A percentile compares a stretch with the other conserved stretches of the same genome.
Conservation (phyloP, 2,113 vertebrate genomes). For the Gallinago jamesoni region DNA sequence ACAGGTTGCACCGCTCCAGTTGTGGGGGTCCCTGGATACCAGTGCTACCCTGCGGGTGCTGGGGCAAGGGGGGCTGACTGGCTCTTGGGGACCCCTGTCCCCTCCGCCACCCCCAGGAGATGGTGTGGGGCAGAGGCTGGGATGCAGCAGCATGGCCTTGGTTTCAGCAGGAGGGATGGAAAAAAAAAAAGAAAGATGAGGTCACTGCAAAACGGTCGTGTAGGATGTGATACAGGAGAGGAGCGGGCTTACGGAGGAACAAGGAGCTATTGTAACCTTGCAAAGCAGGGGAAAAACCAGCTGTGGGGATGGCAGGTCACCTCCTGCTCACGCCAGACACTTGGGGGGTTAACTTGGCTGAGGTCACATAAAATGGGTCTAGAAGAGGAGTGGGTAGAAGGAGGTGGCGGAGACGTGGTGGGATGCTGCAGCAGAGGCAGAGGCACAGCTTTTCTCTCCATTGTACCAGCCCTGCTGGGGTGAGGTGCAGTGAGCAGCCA, state of each 20-base stretch:
- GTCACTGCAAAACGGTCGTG: conserved; percentile 25
- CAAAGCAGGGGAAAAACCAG: conserved; percentile 31
- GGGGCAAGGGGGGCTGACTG: not conserved
- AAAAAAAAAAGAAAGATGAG: conserved; percentile 51
- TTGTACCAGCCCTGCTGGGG: not conserved
- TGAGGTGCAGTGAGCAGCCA: not conserved
- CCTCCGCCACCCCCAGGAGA: not conserved
- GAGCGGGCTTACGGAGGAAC: conserved; percentile 8
- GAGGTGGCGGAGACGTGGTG: not conserved
- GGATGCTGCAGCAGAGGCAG: not conserved
- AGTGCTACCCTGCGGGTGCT: not conserved
- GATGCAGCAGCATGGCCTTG: not conserved
- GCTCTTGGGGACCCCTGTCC: not conserved
- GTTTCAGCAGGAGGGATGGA: conserved; percentile 26
- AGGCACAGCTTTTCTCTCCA: not conserved
- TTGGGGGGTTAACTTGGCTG: not conserved
- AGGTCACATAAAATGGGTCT: not conserved
- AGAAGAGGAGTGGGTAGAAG: not conserved
- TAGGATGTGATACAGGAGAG: conserved; percentile 61
- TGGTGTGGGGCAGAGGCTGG: not conserved
- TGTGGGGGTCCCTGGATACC: not conserved
- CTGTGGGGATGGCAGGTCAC: conserved; percentile 42
- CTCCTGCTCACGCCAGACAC: not conserved
- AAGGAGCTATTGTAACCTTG: conserved; percentile 66
- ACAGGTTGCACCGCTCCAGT: not conserved